A percentile compares a stretch with the other conserved stretches of the same genome.
phyloP scores from a whole-genome alignment of 2,888 invertebrate genomes.

The Ophraella communa region DNA sequence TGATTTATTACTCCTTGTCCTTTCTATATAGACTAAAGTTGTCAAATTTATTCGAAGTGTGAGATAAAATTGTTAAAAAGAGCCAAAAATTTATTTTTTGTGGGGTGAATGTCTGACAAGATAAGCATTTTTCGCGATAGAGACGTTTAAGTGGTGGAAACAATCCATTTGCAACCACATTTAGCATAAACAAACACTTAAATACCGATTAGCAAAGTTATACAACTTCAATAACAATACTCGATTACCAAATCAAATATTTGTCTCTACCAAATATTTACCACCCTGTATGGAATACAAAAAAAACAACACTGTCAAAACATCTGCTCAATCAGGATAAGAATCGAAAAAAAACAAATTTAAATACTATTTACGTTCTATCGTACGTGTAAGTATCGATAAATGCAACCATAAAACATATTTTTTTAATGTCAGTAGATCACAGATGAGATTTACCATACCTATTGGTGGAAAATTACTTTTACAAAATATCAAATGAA shows the following conservation, averaged over 20 bases:
- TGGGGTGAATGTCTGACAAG: too few species aligned
- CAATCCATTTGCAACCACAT: too few species aligned
- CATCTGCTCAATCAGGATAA: constrained; percentile 14
- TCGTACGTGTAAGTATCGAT: neutral
- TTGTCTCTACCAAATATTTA: constrained; percentile 1
- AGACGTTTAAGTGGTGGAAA: too few species aligned
- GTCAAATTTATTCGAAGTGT: too few species aligned
- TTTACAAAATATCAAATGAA: neutral
- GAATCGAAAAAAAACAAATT: constrained; percentile 14
- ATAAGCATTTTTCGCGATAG: too few species aligned
- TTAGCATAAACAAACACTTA: too few species aligned
- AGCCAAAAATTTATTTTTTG: too few species aligned
- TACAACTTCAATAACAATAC: too few species aligned
- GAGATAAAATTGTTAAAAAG: too few species aligned
- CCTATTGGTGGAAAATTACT: constrained; percentile 5
- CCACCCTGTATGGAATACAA: constrained; percentile 3
- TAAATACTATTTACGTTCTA: constrained; percentile 17
- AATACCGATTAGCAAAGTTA: too few species aligned
- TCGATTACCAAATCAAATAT: neutral
- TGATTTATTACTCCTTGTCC: too few species aligned
- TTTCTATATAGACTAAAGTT: too few species aligned
- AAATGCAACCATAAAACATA: constrained; percentile 10
- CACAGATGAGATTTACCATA: constrained; percentile 8
- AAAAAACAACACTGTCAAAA: constrained; percentile 10
- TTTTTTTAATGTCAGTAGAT: constrained; percentile 5